Conservation (phyloP, 1,140 invertebrate species). For the Aplysia californica region DNA sequence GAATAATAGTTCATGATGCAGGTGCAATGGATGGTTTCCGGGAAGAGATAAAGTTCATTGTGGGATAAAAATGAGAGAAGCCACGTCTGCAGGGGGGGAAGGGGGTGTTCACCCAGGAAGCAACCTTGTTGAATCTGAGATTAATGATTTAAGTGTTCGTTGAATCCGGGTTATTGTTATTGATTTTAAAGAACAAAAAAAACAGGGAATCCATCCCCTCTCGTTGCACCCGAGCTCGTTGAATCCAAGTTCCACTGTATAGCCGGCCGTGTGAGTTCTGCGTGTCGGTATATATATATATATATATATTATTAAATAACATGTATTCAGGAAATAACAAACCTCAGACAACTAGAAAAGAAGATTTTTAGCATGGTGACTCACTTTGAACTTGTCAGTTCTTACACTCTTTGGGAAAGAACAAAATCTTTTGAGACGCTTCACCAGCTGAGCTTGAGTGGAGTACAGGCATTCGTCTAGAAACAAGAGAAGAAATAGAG, state of each 20-base stretch:
- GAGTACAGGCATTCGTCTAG: conserved; percentile 73
- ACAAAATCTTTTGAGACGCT: conserved; percentile 62
- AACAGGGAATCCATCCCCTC: too few relatives aligned
- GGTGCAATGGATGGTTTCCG: too few relatives aligned
- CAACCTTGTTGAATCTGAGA: too few relatives aligned
- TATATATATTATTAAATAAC: neutral
- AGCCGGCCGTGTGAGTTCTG: neutral
- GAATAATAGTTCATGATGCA: too few relatives aligned
- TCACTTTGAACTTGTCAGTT: conserved; percentile 36
- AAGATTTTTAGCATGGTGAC: neutral
- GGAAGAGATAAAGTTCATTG: too few relatives aligned
- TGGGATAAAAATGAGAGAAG: neutral
- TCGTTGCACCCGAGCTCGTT: too few relatives aligned
- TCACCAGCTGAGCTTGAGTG: conserved; percentile 71
- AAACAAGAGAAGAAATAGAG: conserved; percentile 32
- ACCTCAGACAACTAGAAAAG: neutral
- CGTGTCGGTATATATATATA: neutral
- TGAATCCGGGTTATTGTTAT: too few relatives aligned
- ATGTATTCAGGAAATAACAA: neutral
- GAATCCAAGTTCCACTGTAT: too few relatives aligned
- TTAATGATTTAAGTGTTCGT: too few relatives aligned
- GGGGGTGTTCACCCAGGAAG: too few relatives aligned
- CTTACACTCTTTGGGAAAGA: conserved; percentile 40
- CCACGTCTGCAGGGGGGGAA: neutral
- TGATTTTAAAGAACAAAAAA: too few relatives aligned